Conservation (phyloP, 2,888 invertebrate species). For the Dasysyrphus tricinctus region DNA sequence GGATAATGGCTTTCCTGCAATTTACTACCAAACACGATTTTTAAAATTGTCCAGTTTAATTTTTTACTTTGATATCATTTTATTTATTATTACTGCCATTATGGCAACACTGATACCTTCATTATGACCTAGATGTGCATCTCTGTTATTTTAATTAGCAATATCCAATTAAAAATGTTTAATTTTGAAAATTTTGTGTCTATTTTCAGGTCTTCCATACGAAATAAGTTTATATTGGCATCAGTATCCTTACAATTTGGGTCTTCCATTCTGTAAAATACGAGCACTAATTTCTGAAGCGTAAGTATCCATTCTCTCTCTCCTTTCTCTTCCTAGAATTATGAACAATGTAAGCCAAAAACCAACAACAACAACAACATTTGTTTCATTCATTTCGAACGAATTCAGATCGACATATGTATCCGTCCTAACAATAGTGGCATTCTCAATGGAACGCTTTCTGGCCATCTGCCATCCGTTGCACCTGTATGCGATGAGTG, state of each 20-base stretch:
- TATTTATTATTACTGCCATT: no score
- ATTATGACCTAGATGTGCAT: not conserved
- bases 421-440: slow-evolving; percentile 95
- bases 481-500: slow-evolving; percentile 92
- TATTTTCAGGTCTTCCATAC: slow-evolving; percentile 90
- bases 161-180: not conserved
- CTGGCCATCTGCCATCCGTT: slow-evolving; percentile 96
- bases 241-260: slow-evolving; percentile 93
- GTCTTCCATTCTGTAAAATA: slow-evolving; percentile 91
- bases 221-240: slow-evolving; percentile 94
- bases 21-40: no score
- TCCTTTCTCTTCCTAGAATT: not conserved
- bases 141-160: not conserved
- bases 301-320: slow-evolving; percentile 85
- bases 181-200: not conserved
- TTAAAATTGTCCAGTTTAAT: no score
- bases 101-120: no score
- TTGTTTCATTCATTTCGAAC: not conserved
- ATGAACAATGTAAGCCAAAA: not conserved
- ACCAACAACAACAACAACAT: not conserved
- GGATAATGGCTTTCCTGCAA: no score
- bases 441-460: slow-evolving; percentile 95
- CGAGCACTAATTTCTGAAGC: slow-evolving; percentile 93
- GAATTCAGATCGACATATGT: slow-evolving; percentile 91
- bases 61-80: no score